Conservation (phyloP, 92 coral and sea anemone species). For the Plumapathes pennacea region DNA sequence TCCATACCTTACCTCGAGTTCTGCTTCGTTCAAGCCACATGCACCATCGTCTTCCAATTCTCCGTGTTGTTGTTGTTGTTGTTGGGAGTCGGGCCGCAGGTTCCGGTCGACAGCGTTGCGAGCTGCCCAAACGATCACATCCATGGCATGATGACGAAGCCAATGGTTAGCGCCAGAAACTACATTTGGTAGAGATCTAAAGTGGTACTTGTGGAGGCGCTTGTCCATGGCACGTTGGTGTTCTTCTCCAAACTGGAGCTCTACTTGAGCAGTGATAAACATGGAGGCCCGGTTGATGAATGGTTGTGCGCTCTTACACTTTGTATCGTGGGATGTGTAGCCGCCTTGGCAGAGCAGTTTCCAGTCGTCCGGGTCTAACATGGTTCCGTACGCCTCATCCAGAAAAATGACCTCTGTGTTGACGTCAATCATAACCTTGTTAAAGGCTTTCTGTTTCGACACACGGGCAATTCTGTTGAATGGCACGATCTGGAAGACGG, state of each 20-base stretch:
- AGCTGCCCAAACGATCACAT: conserved; percentile 52
- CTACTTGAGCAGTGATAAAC: conserved; percentile 34
- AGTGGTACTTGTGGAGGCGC: conserved; percentile 24
- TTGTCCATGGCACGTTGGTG: conserved; percentile 46
- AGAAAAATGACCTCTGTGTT: conserved; percentile 10
- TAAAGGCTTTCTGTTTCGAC: conserved; percentile 2
- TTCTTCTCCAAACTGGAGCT: conserved; percentile 33
- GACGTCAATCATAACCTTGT: conserved; percentile 12
- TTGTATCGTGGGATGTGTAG: conserved; percentile 33
- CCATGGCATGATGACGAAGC: conserved; percentile 41
- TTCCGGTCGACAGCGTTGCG: too few relatives aligned
- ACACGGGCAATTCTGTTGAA: neutral
- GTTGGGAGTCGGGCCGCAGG: too few relatives aligned
- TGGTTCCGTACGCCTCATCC: too few relatives aligned
- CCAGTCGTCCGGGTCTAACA: too few relatives aligned
- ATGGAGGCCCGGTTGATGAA: too few relatives aligned
- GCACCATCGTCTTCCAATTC: too few relatives aligned
- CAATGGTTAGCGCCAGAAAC: conserved; percentile 41
- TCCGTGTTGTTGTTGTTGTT: too few relatives aligned
- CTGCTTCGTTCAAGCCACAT: too few relatives aligned
- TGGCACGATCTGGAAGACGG: neutral
- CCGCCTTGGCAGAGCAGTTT: conserved; percentile 46
- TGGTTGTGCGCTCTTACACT: too few relatives aligned
- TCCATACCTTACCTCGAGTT: too few relatives aligned
- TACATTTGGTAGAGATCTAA: conserved; percentile 19